These are phyloP conservation scores for Dendronephthya gigantea DNA, from an alignment of 64 coral and sea anemone species.

Conservation along the genomic window DNA sequence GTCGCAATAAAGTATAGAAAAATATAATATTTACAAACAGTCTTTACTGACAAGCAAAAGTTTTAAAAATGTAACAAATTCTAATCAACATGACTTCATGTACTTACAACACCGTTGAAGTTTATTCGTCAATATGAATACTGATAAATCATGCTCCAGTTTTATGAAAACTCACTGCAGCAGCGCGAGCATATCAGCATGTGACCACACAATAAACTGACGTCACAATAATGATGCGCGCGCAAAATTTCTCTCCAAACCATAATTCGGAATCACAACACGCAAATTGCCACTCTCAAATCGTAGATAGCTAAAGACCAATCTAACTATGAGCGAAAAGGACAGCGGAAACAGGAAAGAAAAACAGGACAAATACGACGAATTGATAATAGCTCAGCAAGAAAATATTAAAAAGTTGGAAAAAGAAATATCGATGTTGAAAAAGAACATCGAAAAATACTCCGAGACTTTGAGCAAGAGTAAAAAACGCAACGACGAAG, in stretches of 20 bases:
- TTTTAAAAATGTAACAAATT: too few relatives aligned
- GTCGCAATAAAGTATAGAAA: too few relatives aligned
- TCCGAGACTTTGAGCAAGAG: not conserved
- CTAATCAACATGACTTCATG: too few relatives aligned
- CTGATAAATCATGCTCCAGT: too few relatives aligned
- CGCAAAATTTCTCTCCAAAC: not conserved
- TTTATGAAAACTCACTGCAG: too few relatives aligned
- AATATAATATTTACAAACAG: too few relatives aligned
- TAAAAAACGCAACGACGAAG: not conserved
- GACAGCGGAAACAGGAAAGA: not conserved
- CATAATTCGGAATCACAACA: not conserved
- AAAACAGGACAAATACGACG: not conserved
- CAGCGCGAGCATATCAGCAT: too few relatives aligned
- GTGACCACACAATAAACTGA: not conserved
- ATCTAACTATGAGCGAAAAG: not conserved
- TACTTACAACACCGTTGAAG: too few relatives aligned
- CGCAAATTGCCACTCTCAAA: not conserved
- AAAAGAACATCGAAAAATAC: constrained; percentile 10
- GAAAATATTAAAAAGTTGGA: not conserved
- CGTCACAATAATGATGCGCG: not conserved
- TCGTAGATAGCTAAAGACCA: not conserved
- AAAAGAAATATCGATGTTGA: constrained; percentile 11
- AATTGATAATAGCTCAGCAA: not conserved
- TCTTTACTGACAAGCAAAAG: too few relatives aligned
- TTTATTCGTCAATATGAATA: too few relatives aligned